Evolutionary conservation across 2,888 invertebrate species (phyloP).

Genomic region (Cephonodes hylas): DNA sequence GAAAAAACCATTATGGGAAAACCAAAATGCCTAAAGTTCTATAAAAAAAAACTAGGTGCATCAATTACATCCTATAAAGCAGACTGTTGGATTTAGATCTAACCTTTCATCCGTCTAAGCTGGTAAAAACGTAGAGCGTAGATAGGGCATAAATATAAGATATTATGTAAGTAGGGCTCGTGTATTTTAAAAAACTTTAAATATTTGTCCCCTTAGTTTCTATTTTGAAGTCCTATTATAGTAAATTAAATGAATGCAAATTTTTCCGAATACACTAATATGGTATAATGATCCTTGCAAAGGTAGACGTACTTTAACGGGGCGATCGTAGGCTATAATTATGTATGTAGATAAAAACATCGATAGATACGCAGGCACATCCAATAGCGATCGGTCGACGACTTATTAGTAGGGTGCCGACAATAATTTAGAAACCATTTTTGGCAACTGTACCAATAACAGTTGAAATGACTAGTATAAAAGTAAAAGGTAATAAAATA

Average conservation of each 20-base stretch:
- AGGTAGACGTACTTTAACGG: neutral
- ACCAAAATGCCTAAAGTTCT: too few species aligned
- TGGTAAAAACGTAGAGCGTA: too few species aligned
- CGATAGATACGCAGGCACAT: neutral
- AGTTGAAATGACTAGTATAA: neutral
- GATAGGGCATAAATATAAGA: too few species aligned
- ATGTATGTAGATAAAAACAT: constrained; percentile 2
- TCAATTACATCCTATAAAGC: too few species aligned
- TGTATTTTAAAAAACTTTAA: too few species aligned
- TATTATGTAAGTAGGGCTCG: too few species aligned
- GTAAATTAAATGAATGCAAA: neutral
- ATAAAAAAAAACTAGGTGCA: too few species aligned
- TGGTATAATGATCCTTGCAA: neutral
- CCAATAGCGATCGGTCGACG: neutral
- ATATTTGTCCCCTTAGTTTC: too few species aligned
- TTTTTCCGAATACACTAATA: neutral
- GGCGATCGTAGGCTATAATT: neutral
- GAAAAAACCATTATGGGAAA: too few species aligned
- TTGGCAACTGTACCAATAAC: neutral
- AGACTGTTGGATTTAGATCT: too few species aligned
- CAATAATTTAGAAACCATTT: neutral
- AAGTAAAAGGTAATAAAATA: neutral
- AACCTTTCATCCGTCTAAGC: too few species aligned
- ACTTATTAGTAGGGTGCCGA: neutral
- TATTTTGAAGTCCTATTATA: neutral